These are phyloP conservation scores for Discoglossus pictus DNA, from an alignment of 2,797 vertebrate species.

Conservation along the genomic window DNA sequence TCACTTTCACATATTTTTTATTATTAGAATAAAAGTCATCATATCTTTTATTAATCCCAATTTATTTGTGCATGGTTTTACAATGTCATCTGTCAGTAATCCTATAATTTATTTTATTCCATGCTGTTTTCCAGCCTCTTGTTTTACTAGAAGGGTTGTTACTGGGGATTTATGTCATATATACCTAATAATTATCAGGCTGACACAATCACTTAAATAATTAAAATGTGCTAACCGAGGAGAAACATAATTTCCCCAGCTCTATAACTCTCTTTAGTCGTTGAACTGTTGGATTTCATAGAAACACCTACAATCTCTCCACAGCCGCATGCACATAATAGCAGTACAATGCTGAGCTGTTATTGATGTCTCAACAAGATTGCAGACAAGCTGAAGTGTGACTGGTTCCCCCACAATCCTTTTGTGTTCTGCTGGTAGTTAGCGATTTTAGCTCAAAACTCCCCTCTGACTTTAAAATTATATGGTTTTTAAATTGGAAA, in stretches of 20 bases:
- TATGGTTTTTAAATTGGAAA: slow-evolving; percentile 37
- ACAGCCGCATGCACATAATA: slow-evolving; percentile 4
- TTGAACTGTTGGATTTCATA: slow-evolving; percentile 27
- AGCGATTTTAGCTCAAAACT: slow-evolving; percentile 22
- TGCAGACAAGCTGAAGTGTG: slow-evolving; percentile 20
- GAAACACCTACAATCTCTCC: slow-evolving; percentile 25
- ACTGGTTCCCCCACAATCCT: slow-evolving; percentile 21
- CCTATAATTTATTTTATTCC: too few species aligned
- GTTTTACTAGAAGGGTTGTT: too few species aligned
- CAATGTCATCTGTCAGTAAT: too few species aligned
- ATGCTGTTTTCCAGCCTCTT: too few species aligned
- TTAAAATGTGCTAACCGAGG: slow-evolving; percentile 26
- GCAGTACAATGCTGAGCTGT: slow-evolving; percentile 18
- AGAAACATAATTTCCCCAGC: slow-evolving; percentile 8
- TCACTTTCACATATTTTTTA: too few species aligned
- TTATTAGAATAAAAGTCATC: too few species aligned
- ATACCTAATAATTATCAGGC: slow-evolving; percentile 33
- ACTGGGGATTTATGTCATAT: slow-evolving; percentile 18
- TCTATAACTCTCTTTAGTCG: not conserved
- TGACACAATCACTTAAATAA: slow-evolving; percentile 26
- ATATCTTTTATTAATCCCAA: too few species aligned
- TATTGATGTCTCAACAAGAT: slow-evolving; percentile 38
- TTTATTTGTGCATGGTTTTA: too few species aligned
- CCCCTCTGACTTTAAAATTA: slow-evolving; percentile 40
- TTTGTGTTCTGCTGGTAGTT: slow-evolving; percentile 25